A percentile compares a stretch with the other conserved stretches of the same genome.
Evolutionary conservation across 2,113 vertebrate species (phyloP).

Genomic region (Malurus elegans): DNA sequence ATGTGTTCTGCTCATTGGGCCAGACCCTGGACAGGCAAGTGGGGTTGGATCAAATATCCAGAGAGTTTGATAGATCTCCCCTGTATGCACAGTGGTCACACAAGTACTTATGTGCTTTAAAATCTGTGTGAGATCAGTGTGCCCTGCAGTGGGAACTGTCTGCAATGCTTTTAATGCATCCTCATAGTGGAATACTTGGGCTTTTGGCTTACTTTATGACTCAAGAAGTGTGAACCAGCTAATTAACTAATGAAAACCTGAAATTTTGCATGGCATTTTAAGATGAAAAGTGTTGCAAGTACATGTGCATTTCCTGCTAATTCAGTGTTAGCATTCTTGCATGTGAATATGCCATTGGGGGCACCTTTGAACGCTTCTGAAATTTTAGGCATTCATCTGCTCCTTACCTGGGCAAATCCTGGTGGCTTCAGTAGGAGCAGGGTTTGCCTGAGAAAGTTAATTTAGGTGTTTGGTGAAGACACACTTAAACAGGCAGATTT

Average conservation of each 20-base stretch:
- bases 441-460: not conserved
- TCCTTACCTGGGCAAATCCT: not conserved
- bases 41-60: not conserved
- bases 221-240: not conserved
- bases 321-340: not conserved
- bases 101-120: not conserved
- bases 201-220: not conserved
- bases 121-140: accelerated
- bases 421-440: not conserved
- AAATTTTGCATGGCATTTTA: not conserved
- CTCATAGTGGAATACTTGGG: not conserved
- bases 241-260: not conserved
- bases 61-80: not conserved
- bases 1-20: not conserved
- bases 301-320: not conserved
- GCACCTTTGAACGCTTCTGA: not conserved
- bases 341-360: not conserved
- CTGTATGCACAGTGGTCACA: not conserved
- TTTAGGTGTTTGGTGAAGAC: not conserved
- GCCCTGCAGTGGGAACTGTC: not conserved
- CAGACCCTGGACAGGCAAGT: accelerated
- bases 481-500: not conserved
- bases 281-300: not conserved
- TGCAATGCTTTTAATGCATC: not conserved
- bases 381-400: not conserved